Conservation (phyloP, 1,140 invertebrate species). For the Macrocentrus cingulum region DNA sequence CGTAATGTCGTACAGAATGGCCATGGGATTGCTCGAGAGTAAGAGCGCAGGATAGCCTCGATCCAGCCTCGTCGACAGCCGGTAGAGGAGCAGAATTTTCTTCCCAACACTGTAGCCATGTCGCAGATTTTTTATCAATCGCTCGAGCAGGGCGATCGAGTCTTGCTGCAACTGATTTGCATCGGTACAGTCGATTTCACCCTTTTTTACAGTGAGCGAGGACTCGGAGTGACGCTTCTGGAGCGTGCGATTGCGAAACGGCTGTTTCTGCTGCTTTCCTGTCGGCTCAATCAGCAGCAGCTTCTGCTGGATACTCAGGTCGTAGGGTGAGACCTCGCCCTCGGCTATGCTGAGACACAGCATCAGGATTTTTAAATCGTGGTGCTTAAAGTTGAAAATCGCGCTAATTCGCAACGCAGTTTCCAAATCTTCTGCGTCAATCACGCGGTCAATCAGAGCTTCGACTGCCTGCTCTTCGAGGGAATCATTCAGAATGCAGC, state of each 20-base stretch:
- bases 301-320: slow-evolving; percentile 45
- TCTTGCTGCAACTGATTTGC: no score
- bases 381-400: slow-evolving; percentile 49
- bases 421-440: slow-evolving; percentile 44
- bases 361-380: slow-evolving; percentile 51
- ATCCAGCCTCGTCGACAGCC: slow-evolving; percentile 60
- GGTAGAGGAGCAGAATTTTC: slow-evolving; percentile 60
- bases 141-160: slow-evolving; percentile 42
- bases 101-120: slow-evolving; percentile 59
- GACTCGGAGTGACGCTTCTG: slow-evolving; percentile 39
- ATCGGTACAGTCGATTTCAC: no score
- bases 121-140: slow-evolving; percentile 39
- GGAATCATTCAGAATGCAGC: slow-evolving; percentile 36
- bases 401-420: slow-evolving; percentile 44
- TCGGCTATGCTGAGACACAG: slow-evolving; percentile 51
- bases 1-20: slow-evolving; percentile 61
- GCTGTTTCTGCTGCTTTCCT: slow-evolving; percentile 37
- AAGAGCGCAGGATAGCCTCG: slow-evolving; percentile 62
- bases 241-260: slow-evolving; percentile 37
- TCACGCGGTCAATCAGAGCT: slow-evolving; percentile 44
- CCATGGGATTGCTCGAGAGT: slow-evolving; percentile 56
- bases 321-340: slow-evolving; percentile 45
- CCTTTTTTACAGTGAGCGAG: no score
- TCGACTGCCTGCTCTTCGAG: slow-evolving; percentile 39
- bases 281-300: slow-evolving; percentile 35